These are phyloP conservation scores for Crotophaga sulcirostris DNA, from an alignment of 2,113 vertebrate species.

Conservation along the genomic window DNA sequence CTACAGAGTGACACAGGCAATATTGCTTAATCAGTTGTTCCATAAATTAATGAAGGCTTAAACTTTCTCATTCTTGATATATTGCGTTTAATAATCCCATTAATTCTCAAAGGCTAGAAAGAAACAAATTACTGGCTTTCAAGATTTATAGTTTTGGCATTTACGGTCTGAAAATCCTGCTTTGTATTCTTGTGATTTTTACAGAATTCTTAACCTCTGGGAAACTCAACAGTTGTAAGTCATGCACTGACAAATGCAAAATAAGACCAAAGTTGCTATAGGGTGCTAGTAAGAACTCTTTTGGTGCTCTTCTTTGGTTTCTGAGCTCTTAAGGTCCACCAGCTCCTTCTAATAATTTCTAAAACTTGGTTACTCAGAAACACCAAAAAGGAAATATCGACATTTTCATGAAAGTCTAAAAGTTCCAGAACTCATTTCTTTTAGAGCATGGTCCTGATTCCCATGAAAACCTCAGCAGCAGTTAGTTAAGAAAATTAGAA, in stretches of 20 bases:
- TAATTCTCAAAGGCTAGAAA: neutral
- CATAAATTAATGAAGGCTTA: neutral
- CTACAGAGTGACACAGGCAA: neutral
- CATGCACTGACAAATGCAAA: neutral
- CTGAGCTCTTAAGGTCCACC: neutral
- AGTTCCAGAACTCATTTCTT: neutral
- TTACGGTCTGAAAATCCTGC: neutral
- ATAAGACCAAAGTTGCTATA: neutral
- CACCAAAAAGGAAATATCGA: neutral
- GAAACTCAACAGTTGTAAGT: neutral
- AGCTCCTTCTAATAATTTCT: neutral
- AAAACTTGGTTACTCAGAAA: neutral
- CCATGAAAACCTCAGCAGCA: neutral
- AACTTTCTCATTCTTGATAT: neutral
- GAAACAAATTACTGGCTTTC: neutral
- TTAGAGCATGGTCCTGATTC: neutral
- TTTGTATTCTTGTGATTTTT: neutral
- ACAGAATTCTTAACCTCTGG: neutral
- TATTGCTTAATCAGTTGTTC: neutral
- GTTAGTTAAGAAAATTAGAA: neutral
- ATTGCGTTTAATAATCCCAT: neutral
- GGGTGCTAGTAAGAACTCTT: neutral
- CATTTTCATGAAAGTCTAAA: neutral
- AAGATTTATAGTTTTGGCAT: neutral
- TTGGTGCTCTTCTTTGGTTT: neutral